These are phyloP conservation scores for Dryobotodes eremita DNA, from an alignment of 2,888 invertebrate genomes.

Conservation along the genomic window DNA sequence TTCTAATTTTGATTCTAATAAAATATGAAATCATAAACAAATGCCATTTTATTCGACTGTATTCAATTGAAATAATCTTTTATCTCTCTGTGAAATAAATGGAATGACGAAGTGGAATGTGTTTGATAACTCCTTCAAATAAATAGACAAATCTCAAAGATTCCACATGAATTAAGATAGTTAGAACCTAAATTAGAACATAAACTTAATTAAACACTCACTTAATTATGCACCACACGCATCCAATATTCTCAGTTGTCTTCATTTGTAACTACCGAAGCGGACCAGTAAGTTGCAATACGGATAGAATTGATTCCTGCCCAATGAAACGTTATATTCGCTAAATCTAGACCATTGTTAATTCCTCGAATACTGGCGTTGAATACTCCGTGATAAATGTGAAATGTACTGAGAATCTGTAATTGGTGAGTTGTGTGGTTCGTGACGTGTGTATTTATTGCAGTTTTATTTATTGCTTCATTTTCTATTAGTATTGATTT, in stretches of 20 bases:
- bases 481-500: neutral
- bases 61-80: neutral
- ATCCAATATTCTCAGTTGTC: slow-evolving; percentile 3
- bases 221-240: slow-evolving; percentile 2
- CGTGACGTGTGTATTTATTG: neutral
- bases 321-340: slow-evolving; percentile 44
- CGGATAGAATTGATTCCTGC: slow-evolving; percentile 38
- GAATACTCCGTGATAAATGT: slow-evolving; percentile 19
- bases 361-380: slow-evolving; percentile 1
- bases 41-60: neutral
- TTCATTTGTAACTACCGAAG: slow-evolving; percentile 4
- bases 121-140: no score
- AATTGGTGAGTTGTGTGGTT: slow-evolving; percentile 12
- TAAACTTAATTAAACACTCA: neutral
- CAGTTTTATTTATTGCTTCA: neutral
- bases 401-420: slow-evolving; percentile 14
- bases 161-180: neutral
- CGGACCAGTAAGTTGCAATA: slow-evolving; percentile 17
- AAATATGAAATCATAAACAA: neutral
- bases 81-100: neutral
- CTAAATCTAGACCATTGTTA: slow-evolving; percentile 23
- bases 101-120: neutral
- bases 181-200: neutral
- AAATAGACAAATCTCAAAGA: neutral
- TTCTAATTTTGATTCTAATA: neutral